phyloP scores from a whole-genome alignment of 2,888 invertebrate species.

The Pristionchus fissidentatus region DNA sequence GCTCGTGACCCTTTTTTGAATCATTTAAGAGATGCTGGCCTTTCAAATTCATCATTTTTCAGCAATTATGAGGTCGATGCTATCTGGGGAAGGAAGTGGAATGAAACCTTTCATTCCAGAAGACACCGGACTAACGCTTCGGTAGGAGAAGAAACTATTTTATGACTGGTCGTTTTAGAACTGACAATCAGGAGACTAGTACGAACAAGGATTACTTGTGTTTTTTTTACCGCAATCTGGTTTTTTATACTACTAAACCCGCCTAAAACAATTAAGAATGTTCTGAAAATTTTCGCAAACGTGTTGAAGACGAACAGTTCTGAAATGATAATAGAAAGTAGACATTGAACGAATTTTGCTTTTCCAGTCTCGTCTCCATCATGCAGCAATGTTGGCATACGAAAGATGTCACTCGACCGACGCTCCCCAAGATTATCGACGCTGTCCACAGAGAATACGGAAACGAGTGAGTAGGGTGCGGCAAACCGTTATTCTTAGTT shows the following conservation, averaged over 20 bases:
- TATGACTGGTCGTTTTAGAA: too few relatives aligned
- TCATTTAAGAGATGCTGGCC: too few relatives aligned
- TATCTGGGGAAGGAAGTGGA: neutral
- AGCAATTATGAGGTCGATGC: neutral
- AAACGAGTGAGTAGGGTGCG: conserved; percentile 56
- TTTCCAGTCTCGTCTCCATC: conserved; percentile 25
- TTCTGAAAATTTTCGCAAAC: too few relatives aligned
- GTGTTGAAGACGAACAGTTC: too few relatives aligned
- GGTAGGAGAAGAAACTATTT: too few relatives aligned
- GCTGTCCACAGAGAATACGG: conserved; percentile 64
- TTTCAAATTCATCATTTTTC: neutral
- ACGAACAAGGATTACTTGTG: too few relatives aligned
- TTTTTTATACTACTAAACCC: too few relatives aligned
- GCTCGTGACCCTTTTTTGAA: too few relatives aligned
- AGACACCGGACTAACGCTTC: conserved; percentile 14
- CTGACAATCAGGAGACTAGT: too few relatives aligned
- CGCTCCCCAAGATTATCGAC: conserved; percentile 58
- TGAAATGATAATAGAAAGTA: neutral
- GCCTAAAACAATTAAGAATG: too few relatives aligned
- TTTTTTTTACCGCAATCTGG: too few relatives aligned
- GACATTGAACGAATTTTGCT: neutral
- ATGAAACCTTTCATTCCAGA: conserved; percentile 3
- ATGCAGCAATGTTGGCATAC: conserved; percentile 42
- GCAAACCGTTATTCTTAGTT: too few relatives aligned
- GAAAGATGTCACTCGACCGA: conserved; percentile 53